These are phyloP conservation scores for Marisa cornuarietis DNA, from an alignment of 1,140 invertebrate genomes.

Conservation along the genomic window DNA sequence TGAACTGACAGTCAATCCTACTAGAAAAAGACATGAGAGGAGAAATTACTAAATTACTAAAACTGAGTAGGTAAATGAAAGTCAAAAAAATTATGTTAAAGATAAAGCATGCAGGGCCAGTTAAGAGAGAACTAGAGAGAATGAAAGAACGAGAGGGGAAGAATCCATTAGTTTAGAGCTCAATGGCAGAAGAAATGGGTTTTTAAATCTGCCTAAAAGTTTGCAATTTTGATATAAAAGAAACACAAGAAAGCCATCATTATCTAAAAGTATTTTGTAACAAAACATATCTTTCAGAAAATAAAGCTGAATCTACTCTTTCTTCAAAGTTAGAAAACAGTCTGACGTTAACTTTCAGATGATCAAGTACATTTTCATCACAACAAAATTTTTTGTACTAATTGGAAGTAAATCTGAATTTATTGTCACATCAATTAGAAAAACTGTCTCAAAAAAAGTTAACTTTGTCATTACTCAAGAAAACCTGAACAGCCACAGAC, in stretches of 20 bases:
- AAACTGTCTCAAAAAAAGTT: too few species aligned
- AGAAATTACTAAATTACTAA: background rate
- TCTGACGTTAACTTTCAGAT: too few species aligned
- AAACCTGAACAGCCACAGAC: too few species aligned
- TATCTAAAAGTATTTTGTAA: background rate
- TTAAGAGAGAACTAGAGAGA: constrained; percentile 10
- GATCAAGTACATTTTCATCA: too few species aligned
- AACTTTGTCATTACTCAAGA: too few species aligned
- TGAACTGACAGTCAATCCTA: background rate
- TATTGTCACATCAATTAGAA: too few species aligned
- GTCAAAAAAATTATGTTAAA: background rate
- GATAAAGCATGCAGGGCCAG: background rate
- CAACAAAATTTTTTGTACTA: too few species aligned
- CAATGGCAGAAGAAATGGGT: background rate
- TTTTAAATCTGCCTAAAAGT: background rate
- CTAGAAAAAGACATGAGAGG: background rate
- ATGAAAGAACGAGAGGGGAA: constrained; percentile 2
- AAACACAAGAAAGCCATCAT: background rate
- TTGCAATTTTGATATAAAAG: background rate
- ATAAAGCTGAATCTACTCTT: background rate
- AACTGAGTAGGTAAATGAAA: background rate
- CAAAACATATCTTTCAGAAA: background rate
- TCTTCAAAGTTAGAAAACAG: background rate
- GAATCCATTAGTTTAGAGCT: background rate
- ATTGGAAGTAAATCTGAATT: too few species aligned